Evolutionary conservation across 37 sponge, comb jelly and placozoan genomes (phyloP).

Genomic region (Theonella swinhoei): DNA sequence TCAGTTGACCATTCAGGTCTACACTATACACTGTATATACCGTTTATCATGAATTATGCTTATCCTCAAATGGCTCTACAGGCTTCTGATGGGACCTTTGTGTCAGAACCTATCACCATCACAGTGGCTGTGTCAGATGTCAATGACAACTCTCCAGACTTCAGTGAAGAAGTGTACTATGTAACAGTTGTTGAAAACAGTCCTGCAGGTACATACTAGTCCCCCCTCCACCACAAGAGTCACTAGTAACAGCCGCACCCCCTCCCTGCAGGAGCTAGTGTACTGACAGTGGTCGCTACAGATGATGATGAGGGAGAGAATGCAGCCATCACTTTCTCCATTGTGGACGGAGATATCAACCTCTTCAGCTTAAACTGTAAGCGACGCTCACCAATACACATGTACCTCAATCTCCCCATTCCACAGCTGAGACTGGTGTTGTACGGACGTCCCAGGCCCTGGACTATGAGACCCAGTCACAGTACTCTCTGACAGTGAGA

Average conservation of each 20-base stretch:
- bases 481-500: constrained; percentile 27
- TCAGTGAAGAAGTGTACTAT: not conserved
- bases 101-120: not conserved
- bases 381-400: not conserved
- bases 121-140: constrained; percentile 27
- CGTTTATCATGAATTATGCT: not conserved
- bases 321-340: constrained; percentile 27
- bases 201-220: not conserved
- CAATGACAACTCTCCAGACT: constrained; percentile 47
- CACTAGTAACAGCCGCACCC: too few species aligned
- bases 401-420: not conserved
- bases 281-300: constrained; percentile 30
- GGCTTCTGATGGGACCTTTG: not conserved
- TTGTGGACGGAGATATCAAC: constrained; percentile 19
- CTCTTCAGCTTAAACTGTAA: constrained; percentile 49
- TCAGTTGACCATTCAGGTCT: constrained; percentile 7
- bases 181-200: constrained; percentile 29
- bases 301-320: constrained; percentile 44
- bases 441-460: constrained; percentile 13
- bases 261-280: constrained; percentile 23
- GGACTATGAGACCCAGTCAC: constrained; percentile 12
- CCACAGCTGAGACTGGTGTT: constrained; percentile 46
- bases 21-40: not conserved
- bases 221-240: too few species aligned
- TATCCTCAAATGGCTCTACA: not conserved